Base-by-base conservation (phyloP, 2,888 invertebrate species). In the Acanthosoma haemorrhoidale region DNA sequence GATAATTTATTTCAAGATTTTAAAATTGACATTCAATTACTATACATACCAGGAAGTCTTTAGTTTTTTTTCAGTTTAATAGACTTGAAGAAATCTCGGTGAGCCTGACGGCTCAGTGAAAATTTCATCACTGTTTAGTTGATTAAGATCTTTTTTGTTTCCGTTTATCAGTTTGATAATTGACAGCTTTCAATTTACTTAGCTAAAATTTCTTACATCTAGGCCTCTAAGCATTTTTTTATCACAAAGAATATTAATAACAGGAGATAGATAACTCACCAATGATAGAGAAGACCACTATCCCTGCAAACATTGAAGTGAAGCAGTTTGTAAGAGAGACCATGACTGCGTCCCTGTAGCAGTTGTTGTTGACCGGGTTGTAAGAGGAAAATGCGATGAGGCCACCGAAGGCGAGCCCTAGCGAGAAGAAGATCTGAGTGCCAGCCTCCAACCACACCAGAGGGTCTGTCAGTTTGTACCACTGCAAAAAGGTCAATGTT, bases 361-460 rank as follows among this genome's bases (percentile, higher is more conserved):
- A 96, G 81, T 97, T 96, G 80, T 97, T 97, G 79, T 96, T 94
- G 2, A 94, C 92, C 0, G 96, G 95, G 81, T 96, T 97, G 82
- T 97, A 97, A 0, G 96, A 96, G 0, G 94, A 92, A 79, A 96
- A 97, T 0, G 96, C 96, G 73, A 97, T 96, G 38, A 97, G 83
- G 8, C 96, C 96, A 11, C 97, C 97, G 77, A 97, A 97, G 1
- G 96, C 96, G 61, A 97, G 82, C 8, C 96, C 96, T 72, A 96
- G 85, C 0, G 96, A 96, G 81, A 96, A 97, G 83, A 97, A 97
- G 77, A 97, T 96, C 80, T 97, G 97, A 0, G 96, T 96, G 2
- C 96, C 96, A 0, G 97, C 96, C 82, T 97, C 96, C 68, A 97
- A 81, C 97, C 97, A 97, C 0, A 97, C 96, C 0, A 94, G 92